Conservation (phyloP, 2,888 invertebrate genomes). For the Drosophila cognata region DNA sequence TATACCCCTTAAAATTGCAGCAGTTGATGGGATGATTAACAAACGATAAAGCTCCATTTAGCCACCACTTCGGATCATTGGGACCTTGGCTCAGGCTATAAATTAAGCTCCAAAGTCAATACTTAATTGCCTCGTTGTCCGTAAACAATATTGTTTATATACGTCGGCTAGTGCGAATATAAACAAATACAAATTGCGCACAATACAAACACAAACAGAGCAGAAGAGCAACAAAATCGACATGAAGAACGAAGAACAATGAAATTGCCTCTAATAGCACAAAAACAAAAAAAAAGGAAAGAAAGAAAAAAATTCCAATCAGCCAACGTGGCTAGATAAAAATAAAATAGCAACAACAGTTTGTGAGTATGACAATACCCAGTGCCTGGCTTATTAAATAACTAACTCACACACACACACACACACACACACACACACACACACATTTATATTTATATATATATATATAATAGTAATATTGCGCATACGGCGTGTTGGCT, state of each 20-base stretch:
- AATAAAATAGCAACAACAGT: slow-evolving; percentile 5
- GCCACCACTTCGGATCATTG: background rate
- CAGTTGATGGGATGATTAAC: slow-evolving; percentile 7
- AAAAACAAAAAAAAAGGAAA: slow-evolving; percentile 9
- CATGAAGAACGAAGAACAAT: background rate
- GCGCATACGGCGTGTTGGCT: slow-evolving; percentile 44
- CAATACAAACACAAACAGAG: background rate
- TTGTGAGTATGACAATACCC: slow-evolving; percentile 18
- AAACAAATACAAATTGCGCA: slow-evolving; percentile 40
- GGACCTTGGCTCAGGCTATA: slow-evolving; percentile 21
- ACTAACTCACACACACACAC: background rate
- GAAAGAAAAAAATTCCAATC: slow-evolving; percentile 23
- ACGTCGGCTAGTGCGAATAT: slow-evolving; percentile 28
- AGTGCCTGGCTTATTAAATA: slow-evolving; percentile 16
- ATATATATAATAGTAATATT: slow-evolving; percentile 13
- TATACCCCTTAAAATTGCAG: background rate
- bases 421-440: background rate
- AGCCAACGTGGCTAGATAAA: slow-evolving; percentile 19
- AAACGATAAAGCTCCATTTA: slow-evolving; percentile 18
- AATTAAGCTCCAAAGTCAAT: slow-evolving; percentile 54
- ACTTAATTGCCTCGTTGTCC: slow-evolving; percentile 46
- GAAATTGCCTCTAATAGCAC: slow-evolving; percentile 12
- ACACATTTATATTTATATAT: background rate
- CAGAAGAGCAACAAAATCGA: background rate
- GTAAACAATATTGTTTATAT: slow-evolving; percentile 55